phyloP scores from a whole-genome alignment of 2,888 invertebrate species.

The Drosophila hawaiiensis region DNA sequence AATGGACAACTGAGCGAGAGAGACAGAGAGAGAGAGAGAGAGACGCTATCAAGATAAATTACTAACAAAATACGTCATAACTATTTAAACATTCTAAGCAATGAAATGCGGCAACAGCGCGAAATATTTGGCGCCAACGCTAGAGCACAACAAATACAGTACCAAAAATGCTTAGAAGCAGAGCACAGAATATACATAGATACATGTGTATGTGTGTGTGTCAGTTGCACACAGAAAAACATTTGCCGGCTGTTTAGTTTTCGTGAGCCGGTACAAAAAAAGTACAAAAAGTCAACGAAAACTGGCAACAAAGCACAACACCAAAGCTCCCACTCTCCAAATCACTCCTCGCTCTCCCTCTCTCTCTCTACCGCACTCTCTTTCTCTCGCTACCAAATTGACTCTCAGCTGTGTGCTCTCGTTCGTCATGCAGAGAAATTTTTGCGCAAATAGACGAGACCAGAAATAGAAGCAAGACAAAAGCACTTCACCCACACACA shows the following conservation, averaged over 20 bases:
- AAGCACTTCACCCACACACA: conserved; percentile 59
- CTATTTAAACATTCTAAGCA: conserved; percentile 39
- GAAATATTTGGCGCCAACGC: conserved; percentile 70
- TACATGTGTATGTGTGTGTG: background rate
- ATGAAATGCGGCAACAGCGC: conserved; percentile 67
- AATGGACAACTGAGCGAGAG: background rate
- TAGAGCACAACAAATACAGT: conserved; percentile 56
- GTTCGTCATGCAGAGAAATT: conserved; percentile 50
- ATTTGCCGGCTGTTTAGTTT: conserved; percentile 77
- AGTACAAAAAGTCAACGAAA: conserved; percentile 38
- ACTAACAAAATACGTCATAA: conserved; percentile 32
- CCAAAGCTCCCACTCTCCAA: conserved; percentile 23
- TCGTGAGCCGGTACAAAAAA: conserved; percentile 72
- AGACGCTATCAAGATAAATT: background rate
- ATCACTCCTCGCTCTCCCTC: conserved; percentile 20
- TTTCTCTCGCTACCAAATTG: conserved; percentile 2
- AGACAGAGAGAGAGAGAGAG: background rate
- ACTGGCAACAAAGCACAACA: conserved; percentile 56
- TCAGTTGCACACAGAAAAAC: conserved; percentile 50
- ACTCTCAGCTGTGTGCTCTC: conserved; percentile 47
- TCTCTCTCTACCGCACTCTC: conserved; percentile 12
- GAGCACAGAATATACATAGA: conserved; percentile 22
- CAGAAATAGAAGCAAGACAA: conserved; percentile 62
- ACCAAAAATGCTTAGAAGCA: conserved; percentile 21
- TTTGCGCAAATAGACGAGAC: conserved; percentile 60